Percentiles rank a stretch among this genome's conserved stretches.
Evolutionary conservation across 1,140 invertebrate genomes (phyloP).

Genomic region (Drosophila punjabiensis): DNA sequence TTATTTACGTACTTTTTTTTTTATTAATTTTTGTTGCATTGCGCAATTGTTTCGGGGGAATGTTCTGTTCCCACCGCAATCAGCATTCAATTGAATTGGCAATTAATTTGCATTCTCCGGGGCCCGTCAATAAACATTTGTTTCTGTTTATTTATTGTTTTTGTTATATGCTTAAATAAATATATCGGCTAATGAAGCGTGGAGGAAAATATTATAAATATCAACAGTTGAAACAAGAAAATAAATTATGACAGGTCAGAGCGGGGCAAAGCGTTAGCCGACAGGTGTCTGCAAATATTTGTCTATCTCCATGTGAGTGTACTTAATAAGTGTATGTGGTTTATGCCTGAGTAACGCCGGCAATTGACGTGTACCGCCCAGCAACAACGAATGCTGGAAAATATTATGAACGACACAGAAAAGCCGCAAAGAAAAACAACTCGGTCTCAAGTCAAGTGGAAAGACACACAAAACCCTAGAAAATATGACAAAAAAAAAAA

Average conservation of each 20-base stretch:
- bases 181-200: slow-evolving; percentile 46
- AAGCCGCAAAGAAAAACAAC: slow-evolving; percentile 73
- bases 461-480: slow-evolving; percentile 63
- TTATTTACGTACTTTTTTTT: slow-evolving; percentile 19
- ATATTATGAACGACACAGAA: slow-evolving; percentile 56
- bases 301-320: slow-evolving; percentile 57
- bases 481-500: slow-evolving; percentile 61
- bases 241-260: slow-evolving; percentile 62
- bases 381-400: slow-evolving; percentile 21
- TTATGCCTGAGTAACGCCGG: slow-evolving; percentile 80
- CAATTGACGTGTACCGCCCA: slow-evolving; percentile 72
- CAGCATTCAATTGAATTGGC: slow-evolving; percentile 69
- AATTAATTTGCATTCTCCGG: slow-evolving; percentile 60
- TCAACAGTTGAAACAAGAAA: slow-evolving; percentile 51
- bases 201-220: slow-evolving; percentile 43
- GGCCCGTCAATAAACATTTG: slow-evolving; percentile 63
- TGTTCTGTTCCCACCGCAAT: slow-evolving; percentile 65
- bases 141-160: slow-evolving; percentile 62
- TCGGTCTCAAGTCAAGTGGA: slow-evolving; percentile 81
- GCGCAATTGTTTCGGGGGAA: slow-evolving; percentile 57
- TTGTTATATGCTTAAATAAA: slow-evolving; percentile 51
- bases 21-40: slow-evolving; percentile 34
- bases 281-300: slow-evolving; percentile 82
- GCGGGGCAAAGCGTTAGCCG: slow-evolving; percentile 58
- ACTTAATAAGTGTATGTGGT: slow-evolving; percentile 52